Conservation (phyloP, 2,888 invertebrate species). For the Zaprionus bogoriensis region DNA sequence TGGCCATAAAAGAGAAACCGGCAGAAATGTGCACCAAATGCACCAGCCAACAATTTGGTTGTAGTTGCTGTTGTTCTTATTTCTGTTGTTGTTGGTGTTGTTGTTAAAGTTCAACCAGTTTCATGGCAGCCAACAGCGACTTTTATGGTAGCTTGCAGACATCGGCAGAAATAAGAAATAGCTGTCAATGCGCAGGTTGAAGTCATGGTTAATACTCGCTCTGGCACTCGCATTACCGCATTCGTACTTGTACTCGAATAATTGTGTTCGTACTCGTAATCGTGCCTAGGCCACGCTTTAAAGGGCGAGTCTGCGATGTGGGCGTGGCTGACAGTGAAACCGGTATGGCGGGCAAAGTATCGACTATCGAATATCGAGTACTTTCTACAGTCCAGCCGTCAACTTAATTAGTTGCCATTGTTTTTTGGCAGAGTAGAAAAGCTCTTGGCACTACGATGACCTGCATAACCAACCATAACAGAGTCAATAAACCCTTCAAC, state of each 20-base stretch:
- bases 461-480: conserved; percentile 37
- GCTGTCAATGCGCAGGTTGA: conserved; percentile 63
- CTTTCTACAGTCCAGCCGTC: no score
- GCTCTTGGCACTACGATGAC: conserved; percentile 18
- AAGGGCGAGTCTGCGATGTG: conserved; percentile 4
- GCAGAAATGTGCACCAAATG: conserved; percentile 75
- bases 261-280: background rate
- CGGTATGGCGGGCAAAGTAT: no score
- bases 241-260: background rate
- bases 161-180: conserved; percentile 62
- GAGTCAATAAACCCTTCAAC: conserved; percentile 53
- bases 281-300: conserved; percentile 33
- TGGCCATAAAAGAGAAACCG: conserved; percentile 77
- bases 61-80: conserved; percentile 4
- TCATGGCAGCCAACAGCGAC: conserved; percentile 43
- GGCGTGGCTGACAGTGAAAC: background rate
- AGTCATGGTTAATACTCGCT: conserved; percentile 43
- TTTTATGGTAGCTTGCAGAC: conserved; percentile 73
- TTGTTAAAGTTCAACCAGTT: conserved; percentile 58
- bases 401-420: background rate
- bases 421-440: no score
- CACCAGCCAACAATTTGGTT: conserved; percentile 47
- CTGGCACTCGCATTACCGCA: conserved; percentile 1
- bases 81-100: conserved; percentile 17
- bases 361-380: no score